Conservation (phyloP, 2,113 vertebrate genomes). For the Girardinichthys multiradiatus region DNA sequence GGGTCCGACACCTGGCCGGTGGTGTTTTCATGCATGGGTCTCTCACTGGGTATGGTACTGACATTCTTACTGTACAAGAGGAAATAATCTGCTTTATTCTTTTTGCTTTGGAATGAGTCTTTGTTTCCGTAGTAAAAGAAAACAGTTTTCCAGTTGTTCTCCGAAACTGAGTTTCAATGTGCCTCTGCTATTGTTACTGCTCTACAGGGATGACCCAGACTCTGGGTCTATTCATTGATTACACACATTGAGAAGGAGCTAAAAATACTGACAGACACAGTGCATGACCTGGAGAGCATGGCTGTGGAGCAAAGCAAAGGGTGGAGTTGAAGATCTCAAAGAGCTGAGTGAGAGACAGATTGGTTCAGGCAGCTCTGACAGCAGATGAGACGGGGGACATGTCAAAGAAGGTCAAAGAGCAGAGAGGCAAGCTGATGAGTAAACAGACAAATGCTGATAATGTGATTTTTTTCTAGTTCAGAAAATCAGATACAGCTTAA, state of each 20-base stretch:
- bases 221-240: neutral
- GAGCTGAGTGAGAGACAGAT: neutral
- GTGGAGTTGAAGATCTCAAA: neutral
- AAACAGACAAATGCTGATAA: too few relatives aligned
- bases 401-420: neutral
- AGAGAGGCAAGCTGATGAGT: neutral
- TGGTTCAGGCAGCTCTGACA: neutral
- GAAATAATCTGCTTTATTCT: neutral
- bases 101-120: neutral
- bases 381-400: neutral
- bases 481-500: too few relatives aligned
- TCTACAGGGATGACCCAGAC: neutral
- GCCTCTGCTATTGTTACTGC: neutral
- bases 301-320: neutral
- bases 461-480: too few relatives aligned
- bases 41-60: too few relatives aligned
- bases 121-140: too few relatives aligned
- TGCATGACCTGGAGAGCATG: neutral
- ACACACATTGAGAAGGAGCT: neutral
- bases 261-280: neutral
- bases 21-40: too few relatives aligned
- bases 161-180: neutral
- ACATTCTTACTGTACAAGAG: too few relatives aligned
- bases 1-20: too few relatives aligned
- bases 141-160: neutral